phyloP scores from a whole-genome alignment of 2,113 vertebrate genomes.

The Grammatotria lemairii region DNA sequence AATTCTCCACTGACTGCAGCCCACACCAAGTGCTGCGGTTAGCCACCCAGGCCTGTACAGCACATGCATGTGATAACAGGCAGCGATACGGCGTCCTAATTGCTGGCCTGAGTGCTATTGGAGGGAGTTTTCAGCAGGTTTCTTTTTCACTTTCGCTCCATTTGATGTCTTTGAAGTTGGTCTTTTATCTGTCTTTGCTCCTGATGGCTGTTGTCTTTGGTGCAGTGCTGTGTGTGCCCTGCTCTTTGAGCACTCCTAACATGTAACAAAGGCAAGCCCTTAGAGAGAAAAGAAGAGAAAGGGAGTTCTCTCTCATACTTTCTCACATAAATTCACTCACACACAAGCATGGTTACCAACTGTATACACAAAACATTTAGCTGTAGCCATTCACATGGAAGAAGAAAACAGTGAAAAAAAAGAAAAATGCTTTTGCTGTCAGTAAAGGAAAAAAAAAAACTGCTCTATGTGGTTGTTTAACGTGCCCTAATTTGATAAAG shows the following conservation, averaged over 20 bases:
- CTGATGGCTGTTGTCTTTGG: slow-evolving; percentile 73
- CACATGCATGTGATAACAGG: slow-evolving; percentile 41
- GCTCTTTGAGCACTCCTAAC: slow-evolving; percentile 65
- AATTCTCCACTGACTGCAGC: slow-evolving; percentile 55
- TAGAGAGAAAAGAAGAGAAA: slow-evolving; percentile 42
- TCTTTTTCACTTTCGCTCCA: slow-evolving; percentile 67
- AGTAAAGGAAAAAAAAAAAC: neutral
- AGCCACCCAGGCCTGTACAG: slow-evolving; percentile 42
- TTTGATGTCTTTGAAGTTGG: slow-evolving; percentile 70
- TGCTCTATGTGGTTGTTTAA: slow-evolving; percentile 46
- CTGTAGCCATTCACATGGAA: slow-evolving; percentile 11
- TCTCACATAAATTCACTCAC: slow-evolving; percentile 19
- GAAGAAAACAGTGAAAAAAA: neutral
- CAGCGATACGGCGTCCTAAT: slow-evolving; percentile 60
- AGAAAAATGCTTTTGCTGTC: slow-evolving; percentile 10
- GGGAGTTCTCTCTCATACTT: slow-evolving; percentile 14
- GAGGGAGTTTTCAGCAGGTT: slow-evolving; percentile 66
- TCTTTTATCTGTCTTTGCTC: slow-evolving; percentile 70
- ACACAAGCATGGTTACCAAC: neutral
- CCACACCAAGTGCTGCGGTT: slow-evolving; percentile 54
- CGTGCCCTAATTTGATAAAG: slow-evolving; percentile 63
- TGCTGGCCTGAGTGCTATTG: slow-evolving; percentile 63
- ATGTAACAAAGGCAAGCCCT: slow-evolving; percentile 68
- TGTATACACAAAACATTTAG: slow-evolving; percentile 17
- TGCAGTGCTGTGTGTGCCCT: slow-evolving; percentile 56